Evolutionary conservation across 2,113 vertebrate genomes (phyloP), one percentile per base, ranked within the genome.

Genomic region (Muntiacus muntjak): DNA sequence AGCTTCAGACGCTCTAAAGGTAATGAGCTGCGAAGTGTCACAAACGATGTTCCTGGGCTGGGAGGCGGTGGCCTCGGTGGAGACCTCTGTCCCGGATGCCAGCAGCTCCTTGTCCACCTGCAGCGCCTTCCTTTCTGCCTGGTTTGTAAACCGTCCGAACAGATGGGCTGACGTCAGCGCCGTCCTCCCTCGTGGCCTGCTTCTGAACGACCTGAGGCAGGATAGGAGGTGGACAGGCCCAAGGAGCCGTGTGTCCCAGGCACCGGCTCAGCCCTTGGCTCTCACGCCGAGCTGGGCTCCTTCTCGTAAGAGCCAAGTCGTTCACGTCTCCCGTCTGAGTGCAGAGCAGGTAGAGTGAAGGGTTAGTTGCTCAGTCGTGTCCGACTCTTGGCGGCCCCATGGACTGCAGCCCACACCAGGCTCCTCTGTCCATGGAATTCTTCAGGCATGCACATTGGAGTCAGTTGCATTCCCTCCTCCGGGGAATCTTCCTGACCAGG

Each of bases 291-390:
- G 3, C 26, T 0, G 15, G 62, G 4, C 6, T 17, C 21, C 11
- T 25, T 45, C 36, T 3, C 1, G 0, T 5, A 0, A 8, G 4
- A 28, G 30, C 21, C 26, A 0, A 1, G 6, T 7, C 2, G 58
- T 5, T 2, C 78, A 4, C 0, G 54, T 14, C 16, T 21, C 28
- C 47, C 3, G 0, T 0, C 26, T 5, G 47, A 1, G 11, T 0
- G 14, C 6, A 0, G 0, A 0, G 54, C 3, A 5, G 12, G 45
- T 0, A 0, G 19, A 23, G 19, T 0, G 2, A 23, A 23, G 5
- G 1, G n/a, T 40, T 6, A 12, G 67, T 3, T 21, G 67, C 19
- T 71, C 64, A 36, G 1, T 23, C 5, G 2, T 6, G 67, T 40
- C 67, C 19, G 10, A 40, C 67, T 71, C 67, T 12, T 12, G n/a